These are phyloP conservation scores for Hydropotes inermis DNA, from an alignment of 2,113 vertebrate species.

Conservation along the genomic window DNA sequence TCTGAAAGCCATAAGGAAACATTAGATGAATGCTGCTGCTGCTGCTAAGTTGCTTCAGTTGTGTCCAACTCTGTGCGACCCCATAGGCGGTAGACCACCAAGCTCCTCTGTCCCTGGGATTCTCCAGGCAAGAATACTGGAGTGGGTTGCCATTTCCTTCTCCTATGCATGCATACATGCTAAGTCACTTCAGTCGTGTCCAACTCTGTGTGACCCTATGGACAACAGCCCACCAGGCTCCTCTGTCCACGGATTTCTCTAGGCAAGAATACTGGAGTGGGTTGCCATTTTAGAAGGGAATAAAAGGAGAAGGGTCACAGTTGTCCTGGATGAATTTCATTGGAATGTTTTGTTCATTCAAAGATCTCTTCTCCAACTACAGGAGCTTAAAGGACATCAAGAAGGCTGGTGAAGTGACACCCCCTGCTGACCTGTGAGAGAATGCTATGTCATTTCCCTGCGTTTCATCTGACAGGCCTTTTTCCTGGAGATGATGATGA, in stretches of 20 bases:
- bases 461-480: not conserved
- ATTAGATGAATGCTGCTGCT: not conserved
- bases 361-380: not conserved
- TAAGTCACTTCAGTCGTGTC: not conserved
- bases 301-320: not conserved
- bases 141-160: not conserved
- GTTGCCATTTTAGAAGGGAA: not conserved
- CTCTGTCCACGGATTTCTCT: not conserved
- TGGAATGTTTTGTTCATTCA: not conserved
- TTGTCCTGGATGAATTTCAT: not conserved
- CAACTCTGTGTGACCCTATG: accelerated
- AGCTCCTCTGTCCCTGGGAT: not conserved
- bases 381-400: not conserved
- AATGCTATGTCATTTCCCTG: not conserved
- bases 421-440: constrained; percentile 62
- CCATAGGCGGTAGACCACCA: not conserved
- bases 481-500: not conserved
- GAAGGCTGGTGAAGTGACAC: constrained; percentile 49
- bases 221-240: no score
- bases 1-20: not conserved
- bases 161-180: not conserved
- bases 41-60: not conserved
- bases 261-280: not conserved
- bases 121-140: not conserved
- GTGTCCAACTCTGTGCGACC: accelerated